Evolutionary conservation across 2,797 vertebrate genomes (phyloP).

Genomic region (Champsocephalus esox): DNA sequence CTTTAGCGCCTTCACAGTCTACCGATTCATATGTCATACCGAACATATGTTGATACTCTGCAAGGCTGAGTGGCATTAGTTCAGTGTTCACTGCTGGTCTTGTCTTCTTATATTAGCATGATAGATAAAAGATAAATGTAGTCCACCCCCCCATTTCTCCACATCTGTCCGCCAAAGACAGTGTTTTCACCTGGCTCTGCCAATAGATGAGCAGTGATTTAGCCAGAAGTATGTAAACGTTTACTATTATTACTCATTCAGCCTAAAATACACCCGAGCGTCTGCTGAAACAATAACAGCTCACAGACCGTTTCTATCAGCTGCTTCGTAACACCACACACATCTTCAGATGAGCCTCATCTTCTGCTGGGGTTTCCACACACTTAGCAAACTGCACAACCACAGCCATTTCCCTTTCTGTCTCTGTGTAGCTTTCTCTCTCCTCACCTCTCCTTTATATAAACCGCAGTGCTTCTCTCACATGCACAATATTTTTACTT

Average conservation of each 20-base stretch:
- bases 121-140: too few relatives aligned
- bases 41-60: too few relatives aligned
- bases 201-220: neutral
- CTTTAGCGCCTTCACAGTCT: too few relatives aligned
- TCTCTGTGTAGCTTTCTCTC: neutral
- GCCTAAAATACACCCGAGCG: conserved; percentile 21
- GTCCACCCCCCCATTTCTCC: neutral
- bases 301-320: neutral
- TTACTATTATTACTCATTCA: neutral
- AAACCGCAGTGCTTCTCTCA: too few relatives aligned
- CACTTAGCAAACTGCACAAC: neutral
- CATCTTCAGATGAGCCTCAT: neutral
- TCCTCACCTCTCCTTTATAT: too few relatives aligned
- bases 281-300: conserved; percentile 34
- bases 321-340: neutral
- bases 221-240: conserved; percentile 22
- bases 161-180: conserved; percentile 35
- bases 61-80: too few relatives aligned
- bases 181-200: conserved; percentile 4
- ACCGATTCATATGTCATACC: too few relatives aligned
- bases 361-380: neutral
- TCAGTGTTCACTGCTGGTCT: too few relatives aligned
- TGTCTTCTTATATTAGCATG: too few relatives aligned
- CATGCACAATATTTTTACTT: too few relatives aligned
- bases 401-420: neutral